Base-by-base conservation (phyloP, 2,797 vertebrate species). In the Rhinoraja longicauda region DNA sequence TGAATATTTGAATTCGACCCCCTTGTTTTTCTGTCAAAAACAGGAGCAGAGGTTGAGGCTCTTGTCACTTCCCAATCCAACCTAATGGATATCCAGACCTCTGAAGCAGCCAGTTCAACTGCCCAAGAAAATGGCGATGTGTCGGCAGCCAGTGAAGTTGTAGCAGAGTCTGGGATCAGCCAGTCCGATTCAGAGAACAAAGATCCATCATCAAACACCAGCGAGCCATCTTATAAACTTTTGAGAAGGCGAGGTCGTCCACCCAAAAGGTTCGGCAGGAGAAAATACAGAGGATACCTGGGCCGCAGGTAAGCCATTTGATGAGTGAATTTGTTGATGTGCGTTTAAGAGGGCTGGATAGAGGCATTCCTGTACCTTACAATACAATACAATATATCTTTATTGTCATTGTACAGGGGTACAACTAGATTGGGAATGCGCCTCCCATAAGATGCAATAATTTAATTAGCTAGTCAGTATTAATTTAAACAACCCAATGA, bases 251-350 rank as follows among this genome's bases (percentile, higher is more conserved):
- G 98, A 0, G 98, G 98, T 0, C 96, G 98, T 36, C 98, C 98
- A 91, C 98, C 98, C 45, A 98, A 98, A 93, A 96, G 97, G 77
- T 98, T 99, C 95, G 97, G 99, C 57, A 97, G 98, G 94, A 99
- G 98, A 95, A 99, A 98, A 94, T 99, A 99, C 95, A 98, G 97
- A 95, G 98, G 98, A 95, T 99, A 98, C 75, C 96, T 97, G 93
- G 97, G 97, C 93, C 95, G 94, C 94, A 97, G 97, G 97, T 97
- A 96, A 96, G 96, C 93, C 13, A 29, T 29, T 73, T 92, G 36
- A 53, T 88, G n/a, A 13, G 9, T 64, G n/a, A 64, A 8, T 6
- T 88, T 64, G 59, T 88, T 67, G 17, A 19, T 32, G 13, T 19
- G 36, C 1, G 8, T 6, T 39, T 88, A 32, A 67, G n/a, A 88